Evolutionary conservation across 2,797 vertebrate species (phyloP), one percentile per base, ranked within the genome.

Genomic region (Cygnus olor): DNA sequence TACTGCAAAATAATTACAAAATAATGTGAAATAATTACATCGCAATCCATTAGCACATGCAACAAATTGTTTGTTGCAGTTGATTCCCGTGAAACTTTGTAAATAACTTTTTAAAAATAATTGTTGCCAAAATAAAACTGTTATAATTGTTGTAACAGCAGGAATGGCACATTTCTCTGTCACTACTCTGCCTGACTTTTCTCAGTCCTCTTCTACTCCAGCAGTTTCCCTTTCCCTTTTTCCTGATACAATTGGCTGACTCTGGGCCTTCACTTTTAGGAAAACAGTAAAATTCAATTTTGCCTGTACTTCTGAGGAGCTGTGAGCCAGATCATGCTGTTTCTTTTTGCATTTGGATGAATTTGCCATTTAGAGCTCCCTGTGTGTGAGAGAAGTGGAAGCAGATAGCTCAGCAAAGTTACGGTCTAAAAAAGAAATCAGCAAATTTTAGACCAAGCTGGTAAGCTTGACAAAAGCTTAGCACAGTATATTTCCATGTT

Each of bases 361-460:
- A 89, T 95, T 95, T 95, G 90, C 93, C 92, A 61, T 96, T 96
- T 80, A 85, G 84, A 95, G 95, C 96, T 95, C 63, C 85, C 56
- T 94, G 91, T 24, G 1, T 91, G 88, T 80, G 83, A 80, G 82
- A 93, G 89, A 91, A 91, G 95, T 93, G 70, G 83, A 96, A 96
- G 86, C 80, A 71, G 82, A 95, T 92, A 94, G 92, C 91, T 96
- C 95, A 97, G 94, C 96, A 95, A 96, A 83, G 89, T 85, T 94
- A 95, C 66, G 94, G 94, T 82, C 91, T 95, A 85, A 96, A 96
- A 97, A 94, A 95, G 96, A 93, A 95, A 96, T 89, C 83, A 95
- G 94, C 85, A 95, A 87, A 91, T 97, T 97, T 97, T 97, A 96
- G 96, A 95, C 96, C 90, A 94, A 96, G 95, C 87, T 96, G 88